Base-by-base conservation (phyloP, 2,797 vertebrate species). In the Xerus rutilus region DNA sequence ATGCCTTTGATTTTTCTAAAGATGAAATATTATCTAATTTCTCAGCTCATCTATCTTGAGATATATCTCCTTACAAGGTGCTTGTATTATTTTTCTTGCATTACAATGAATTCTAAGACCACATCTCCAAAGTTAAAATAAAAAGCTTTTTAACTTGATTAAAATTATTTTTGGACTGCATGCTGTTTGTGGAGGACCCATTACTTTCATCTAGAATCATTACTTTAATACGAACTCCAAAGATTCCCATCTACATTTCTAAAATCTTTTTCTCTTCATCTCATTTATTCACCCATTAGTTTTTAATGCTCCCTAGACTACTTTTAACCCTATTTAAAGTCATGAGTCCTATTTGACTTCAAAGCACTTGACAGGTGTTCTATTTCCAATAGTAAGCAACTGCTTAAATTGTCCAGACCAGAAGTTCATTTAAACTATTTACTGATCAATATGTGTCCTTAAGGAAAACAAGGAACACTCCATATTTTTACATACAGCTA, bases 181-280 rank as follows among this genome's bases (percentile, higher is more conserved):
- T 59, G 12, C 12, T 94, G 13, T 83, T 93, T 97, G 59, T 49
- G 13, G 67, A 94, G 91, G 82, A 92, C 43, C 69, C 28, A 96
- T 79, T 93, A 92, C 49, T 94, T 96, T 90, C 52, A 86, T 76
- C 78, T 76, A 74, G 57, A 94, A 95, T 86, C 49, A 95, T 96
- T 91, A 95, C 35, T 91, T 95, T 93, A 62, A 64, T 86, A 93
- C 72, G 20, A 96, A 88, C 32, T 69, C 25, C 17, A 86, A 92
- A 94, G 47, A 76, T 86, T 97, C 94, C 57, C 70, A 86, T 73
- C n/a, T 73, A 74, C 32, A 77, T 67, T 95, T 85, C 43, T 35
- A 73, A 94, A 85, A 91, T 79, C 45, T 79, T 95, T 94, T 95
- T 81, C 74, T 93, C 49, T 95, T 25, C 25, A 81, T 20, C 59